phyloP scores from a whole-genome alignment of 2,113 vertebrate species.

The Actenoides hombroni region DNA sequence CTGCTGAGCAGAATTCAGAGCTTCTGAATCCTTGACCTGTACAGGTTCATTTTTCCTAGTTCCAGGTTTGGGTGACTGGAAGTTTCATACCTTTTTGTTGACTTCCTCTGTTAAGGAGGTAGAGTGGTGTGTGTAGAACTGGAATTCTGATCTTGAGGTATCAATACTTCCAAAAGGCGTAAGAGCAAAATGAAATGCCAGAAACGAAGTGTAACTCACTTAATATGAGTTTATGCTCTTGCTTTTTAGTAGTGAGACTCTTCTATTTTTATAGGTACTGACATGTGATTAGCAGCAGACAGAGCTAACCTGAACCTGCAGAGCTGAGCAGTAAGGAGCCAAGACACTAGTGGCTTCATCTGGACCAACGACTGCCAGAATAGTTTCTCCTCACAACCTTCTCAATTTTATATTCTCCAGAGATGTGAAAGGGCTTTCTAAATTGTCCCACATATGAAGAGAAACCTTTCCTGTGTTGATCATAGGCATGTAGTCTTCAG shows the following conservation, averaged over 20 bases:
- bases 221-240: not conserved
- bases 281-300: not conserved
- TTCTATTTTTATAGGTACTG: slow-evolving; percentile 39
- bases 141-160: not conserved
- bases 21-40: not conserved
- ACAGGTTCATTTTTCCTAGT: not conserved
- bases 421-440: not conserved
- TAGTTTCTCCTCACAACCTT: not conserved
- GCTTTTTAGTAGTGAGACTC: not conserved
- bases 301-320: not conserved
- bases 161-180: not conserved
- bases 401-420: not conserved
- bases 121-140: not conserved
- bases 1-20: not conserved
- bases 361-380: not conserved
- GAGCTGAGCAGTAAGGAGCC: not conserved
- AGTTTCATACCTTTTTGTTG: not conserved
- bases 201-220: not conserved
- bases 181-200: not conserved
- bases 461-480: not conserved
- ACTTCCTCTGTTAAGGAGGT: not conserved
- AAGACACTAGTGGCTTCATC: not conserved
- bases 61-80: not conserved
- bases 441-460: not conserved
- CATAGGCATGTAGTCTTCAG: not conserved